Evolutionary conservation across 2,113 vertebrate genomes (phyloP).

Genomic region (Pogonocichla stellata): DNA sequence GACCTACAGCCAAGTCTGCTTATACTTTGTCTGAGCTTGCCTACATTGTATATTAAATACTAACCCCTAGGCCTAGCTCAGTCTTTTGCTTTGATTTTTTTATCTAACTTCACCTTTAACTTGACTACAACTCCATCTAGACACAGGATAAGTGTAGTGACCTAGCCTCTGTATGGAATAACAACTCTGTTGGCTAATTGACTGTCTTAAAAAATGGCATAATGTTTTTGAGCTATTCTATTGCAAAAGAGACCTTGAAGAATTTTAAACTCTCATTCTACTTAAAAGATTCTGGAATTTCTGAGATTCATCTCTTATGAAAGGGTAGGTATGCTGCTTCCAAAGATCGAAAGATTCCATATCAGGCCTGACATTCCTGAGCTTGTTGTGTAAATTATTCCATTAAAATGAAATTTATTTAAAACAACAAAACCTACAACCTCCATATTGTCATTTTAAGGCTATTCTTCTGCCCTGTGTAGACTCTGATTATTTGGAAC

Average conservation of each 20-base stretch:
- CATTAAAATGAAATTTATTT: not conserved
- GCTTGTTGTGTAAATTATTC: not conserved
- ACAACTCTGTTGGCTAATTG: not conserved
- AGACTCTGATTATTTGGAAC: not conserved
- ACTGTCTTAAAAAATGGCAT: not conserved
- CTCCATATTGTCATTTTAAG: not conserved
- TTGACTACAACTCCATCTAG: not conserved
- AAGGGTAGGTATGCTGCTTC: not conserved
- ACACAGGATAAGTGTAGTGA: not conserved
- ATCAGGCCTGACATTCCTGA: not conserved
- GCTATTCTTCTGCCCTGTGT: not conserved
- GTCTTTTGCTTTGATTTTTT: not conserved
- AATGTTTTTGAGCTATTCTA: not conserved
- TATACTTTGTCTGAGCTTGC: not conserved
- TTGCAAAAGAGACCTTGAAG: not conserved
- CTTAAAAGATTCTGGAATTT: not conserved
- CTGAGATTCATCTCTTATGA: not conserved
- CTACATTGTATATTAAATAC: not conserved
- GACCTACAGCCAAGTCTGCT: not conserved
- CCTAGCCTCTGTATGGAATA: not conserved
- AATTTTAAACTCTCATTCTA: not conserved
- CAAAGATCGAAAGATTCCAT: not conserved
- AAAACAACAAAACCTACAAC: not conserved
- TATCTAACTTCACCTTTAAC: not conserved
- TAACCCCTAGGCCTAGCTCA: not conserved